These are phyloP conservation scores for Ceratothoa steindachneri DNA, from an alignment of 2,888 invertebrate species.

Conservation along the genomic window DNA sequence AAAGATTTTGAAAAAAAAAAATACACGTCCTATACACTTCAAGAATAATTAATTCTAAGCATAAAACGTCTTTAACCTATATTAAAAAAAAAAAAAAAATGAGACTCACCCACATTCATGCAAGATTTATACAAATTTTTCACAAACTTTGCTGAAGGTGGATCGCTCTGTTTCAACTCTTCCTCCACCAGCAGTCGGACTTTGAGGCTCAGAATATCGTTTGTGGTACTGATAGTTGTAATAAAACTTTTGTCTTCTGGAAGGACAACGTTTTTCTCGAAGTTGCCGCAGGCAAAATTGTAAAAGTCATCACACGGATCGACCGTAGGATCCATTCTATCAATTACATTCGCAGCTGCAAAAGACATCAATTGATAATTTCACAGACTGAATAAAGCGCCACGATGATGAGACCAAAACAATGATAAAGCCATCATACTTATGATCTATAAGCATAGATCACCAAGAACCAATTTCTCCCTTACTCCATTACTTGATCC, in stretches of 20 bases:
- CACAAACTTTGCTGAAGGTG: conserved; percentile 68
- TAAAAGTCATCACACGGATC: conserved; percentile 81
- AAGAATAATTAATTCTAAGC: no score
- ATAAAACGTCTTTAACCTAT: no score
- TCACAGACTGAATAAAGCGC: no score
- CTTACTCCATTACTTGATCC: no score
- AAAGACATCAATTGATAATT: not conserved
- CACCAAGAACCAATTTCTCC: no score
- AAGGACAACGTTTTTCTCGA: conserved; percentile 66
- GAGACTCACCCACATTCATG: conserved; percentile 78
- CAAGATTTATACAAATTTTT: conserved; percentile 80
- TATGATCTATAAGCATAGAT: no score
- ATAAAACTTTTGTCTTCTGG: conserved; percentile 77
- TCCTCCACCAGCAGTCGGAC: conserved; percentile 64
- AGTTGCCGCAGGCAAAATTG: conserved; percentile 72
- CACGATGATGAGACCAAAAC: no score
- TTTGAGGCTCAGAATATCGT: conserved; percentile 61
- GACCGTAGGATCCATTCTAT: conserved; percentile 66
- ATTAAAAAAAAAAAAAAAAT: no score
- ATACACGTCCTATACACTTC: no score
- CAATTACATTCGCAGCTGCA: conserved; percentile 65
- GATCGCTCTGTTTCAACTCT: conserved; percentile 56
- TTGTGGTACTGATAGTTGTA: conserved; percentile 58
- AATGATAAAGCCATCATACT: no score
- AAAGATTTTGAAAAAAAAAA: no score